Evolutionary conservation across 2,797 vertebrate genomes (phyloP).

Genomic region (Enteromius fasciolatus): DNA sequence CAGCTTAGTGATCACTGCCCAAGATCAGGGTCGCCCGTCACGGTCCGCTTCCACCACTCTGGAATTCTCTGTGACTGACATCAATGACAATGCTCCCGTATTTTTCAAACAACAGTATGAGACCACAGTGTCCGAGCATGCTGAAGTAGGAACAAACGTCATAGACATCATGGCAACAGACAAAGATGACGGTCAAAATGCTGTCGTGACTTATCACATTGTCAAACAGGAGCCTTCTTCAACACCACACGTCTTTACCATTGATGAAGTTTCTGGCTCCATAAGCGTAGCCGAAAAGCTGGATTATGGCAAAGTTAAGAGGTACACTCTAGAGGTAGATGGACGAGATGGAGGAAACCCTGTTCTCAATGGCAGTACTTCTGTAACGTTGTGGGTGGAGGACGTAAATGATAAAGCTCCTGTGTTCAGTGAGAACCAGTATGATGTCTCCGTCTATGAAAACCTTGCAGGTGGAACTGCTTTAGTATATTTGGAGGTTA

Average conservation of each 20-base stretch:
- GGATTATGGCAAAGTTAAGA: slow-evolving; percentile 71
- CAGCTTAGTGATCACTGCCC: slow-evolving; percentile 73
- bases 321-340: slow-evolving; percentile 71
- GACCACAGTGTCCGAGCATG: slow-evolving; percentile 64
- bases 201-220: slow-evolving; percentile 68
- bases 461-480: slow-evolving; percentile 72
- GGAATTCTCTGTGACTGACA: slow-evolving; percentile 65
- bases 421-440: slow-evolving; percentile 70
- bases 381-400: slow-evolving; percentile 69
- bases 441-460: slow-evolving; percentile 70
- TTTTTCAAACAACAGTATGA: slow-evolving; percentile 68
- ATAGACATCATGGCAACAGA: slow-evolving; percentile 70
- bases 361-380: slow-evolving; percentile 48
- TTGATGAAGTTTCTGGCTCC: slow-evolving; percentile 66
- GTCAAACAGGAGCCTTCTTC: slow-evolving; percentile 65
- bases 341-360: slow-evolving; percentile 76
- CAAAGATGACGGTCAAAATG: slow-evolving; percentile 72
- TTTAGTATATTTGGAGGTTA: slow-evolving; percentile 71
- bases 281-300: slow-evolving; percentile 69
- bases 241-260: slow-evolving; percentile 51
- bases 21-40: slow-evolving; percentile 77
- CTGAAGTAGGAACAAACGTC: slow-evolving; percentile 51
- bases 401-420: slow-evolving; percentile 80
- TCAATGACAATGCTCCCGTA: slow-evolving; percentile 76
- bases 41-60: slow-evolving; percentile 64